Evolutionary conservation across 2,888 invertebrate genomes (phyloP).

Genomic region (Drosophila quinaria): DNA sequence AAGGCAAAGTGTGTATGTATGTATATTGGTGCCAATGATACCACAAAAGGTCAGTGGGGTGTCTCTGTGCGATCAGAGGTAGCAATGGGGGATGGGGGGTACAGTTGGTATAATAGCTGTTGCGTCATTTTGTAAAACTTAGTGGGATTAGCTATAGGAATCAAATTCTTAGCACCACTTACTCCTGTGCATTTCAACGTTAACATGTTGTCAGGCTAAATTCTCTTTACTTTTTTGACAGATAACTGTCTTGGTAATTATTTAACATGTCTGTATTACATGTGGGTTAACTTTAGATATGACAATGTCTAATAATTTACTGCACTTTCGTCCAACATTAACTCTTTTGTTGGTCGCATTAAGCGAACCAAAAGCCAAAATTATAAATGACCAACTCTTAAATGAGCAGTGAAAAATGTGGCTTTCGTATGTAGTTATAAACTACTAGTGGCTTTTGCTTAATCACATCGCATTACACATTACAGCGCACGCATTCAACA

Average conservation of each 20-base stretch:
- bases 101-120: no score
- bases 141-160: background rate
- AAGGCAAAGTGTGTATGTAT: constrained; percentile 12
- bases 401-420: constrained; percentile 6
- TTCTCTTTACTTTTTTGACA: background rate
- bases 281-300: background rate
- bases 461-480: constrained; percentile 34
- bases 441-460: constrained; percentile 21
- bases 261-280: background rate
- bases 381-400: constrained; percentile 16
- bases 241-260: background rate
- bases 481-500: background rate
- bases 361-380: constrained; percentile 2
- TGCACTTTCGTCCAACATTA: background rate
- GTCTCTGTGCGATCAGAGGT: constrained; percentile 14
- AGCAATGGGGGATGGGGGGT: no score
- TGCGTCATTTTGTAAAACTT: constrained; percentile 34
- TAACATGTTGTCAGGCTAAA: background rate
- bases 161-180: background rate
- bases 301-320: background rate
- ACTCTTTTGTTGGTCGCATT: background rate
- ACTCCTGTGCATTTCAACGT: background rate
- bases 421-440: constrained; percentile 8
- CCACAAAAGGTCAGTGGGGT: constrained; percentile 48
- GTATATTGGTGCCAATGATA: constrained; percentile 24